Base-by-base conservation (phyloP, 2,888 invertebrate genomes). In the Drosophila yooni region DNA sequence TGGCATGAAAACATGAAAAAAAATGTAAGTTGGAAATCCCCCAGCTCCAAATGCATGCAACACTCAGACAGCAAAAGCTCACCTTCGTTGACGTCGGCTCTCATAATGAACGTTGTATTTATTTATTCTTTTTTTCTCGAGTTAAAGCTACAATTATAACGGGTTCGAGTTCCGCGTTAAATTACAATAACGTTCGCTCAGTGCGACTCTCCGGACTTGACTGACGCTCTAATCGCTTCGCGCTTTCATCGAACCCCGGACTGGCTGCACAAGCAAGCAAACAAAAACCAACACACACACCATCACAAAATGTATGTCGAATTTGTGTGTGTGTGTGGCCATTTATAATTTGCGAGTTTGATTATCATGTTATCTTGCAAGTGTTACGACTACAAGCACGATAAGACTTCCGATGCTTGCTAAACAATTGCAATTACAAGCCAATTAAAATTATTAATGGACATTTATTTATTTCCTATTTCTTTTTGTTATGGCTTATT, bases 181-280 rank as follows among this genome's bases (percentile, higher is more conserved):
- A 56, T 66, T 61, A 67, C 58, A 57, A 53, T 34, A 13, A 53
- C 85, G 68, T 69, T 74, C 80, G 74, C 66, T 82, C 88, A 52
- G 61, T 38, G 50, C 98, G 94, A 98, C 99, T 94, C 97, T 97
- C 99, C 99, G 99, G 83, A 99, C 94, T 94, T 98, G 98, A 92
- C 99, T 99, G 98, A 94, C 98, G 98, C 94, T 99, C 99, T 91
- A 97, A 98, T 94, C 99, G 99, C 81, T 99, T 94, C 18, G 98
- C 98, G 48, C 98, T 99, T 1, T 99, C 99, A 13, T 98, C 99
- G 60, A 43, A 40, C 27, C 56, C 34, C 63, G 31, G 58, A 63
- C 52, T 31, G 18, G 34, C 38, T 56, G 27, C 11, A 67, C 38
- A 56, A 61, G 48, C 54, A n/a, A 29, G 7, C 43, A 59, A 25